phyloP scores from a whole-genome alignment of 2,888 invertebrate genomes.

The Liodrosophila aerea region DNA sequence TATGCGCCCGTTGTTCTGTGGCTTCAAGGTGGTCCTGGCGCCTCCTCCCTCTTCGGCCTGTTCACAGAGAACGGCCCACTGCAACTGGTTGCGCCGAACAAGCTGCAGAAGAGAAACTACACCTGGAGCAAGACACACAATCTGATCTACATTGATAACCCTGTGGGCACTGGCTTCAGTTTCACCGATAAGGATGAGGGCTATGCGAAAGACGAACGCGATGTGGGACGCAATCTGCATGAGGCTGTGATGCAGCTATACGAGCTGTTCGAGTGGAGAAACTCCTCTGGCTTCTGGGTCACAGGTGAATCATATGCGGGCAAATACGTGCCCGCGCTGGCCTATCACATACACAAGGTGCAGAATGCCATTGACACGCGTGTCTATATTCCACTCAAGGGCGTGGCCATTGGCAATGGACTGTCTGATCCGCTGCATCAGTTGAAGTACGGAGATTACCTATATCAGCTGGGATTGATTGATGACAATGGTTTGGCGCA shows the following conservation, averaged over 20 bases:
- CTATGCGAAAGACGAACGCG: conserved; percentile 90
- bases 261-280: conserved; percentile 89
- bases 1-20: conserved; percentile 90
- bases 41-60: conserved; percentile 90
- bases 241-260: conserved; percentile 91
- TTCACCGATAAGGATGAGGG: conserved; percentile 90
- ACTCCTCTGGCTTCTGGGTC: conserved; percentile 90
- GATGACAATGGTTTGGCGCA: conserved; percentile 84
- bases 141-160: conserved; percentile 96
- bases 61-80: conserved; percentile 94
- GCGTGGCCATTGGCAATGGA: conserved; percentile 89
- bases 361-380: conserved; percentile 79
- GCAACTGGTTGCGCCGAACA: conserved; percentile 82
- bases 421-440: conserved; percentile 91
- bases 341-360: conserved; percentile 85
- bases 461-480: conserved; percentile 88
- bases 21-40: conserved; percentile 94
- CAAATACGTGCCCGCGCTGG: conserved; percentile 88
- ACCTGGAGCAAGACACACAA: conserved; percentile 90
- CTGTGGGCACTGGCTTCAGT: conserved; percentile 96
- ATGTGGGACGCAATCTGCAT: conserved; percentile 91
- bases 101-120: conserved; percentile 85
- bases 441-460: conserved; percentile 89
- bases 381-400: conserved; percentile 81
- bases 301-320: conserved; percentile 96